Base-by-base conservation (phyloP, 2,888 invertebrate genomes). In the Drosophila meridionalis region DNA sequence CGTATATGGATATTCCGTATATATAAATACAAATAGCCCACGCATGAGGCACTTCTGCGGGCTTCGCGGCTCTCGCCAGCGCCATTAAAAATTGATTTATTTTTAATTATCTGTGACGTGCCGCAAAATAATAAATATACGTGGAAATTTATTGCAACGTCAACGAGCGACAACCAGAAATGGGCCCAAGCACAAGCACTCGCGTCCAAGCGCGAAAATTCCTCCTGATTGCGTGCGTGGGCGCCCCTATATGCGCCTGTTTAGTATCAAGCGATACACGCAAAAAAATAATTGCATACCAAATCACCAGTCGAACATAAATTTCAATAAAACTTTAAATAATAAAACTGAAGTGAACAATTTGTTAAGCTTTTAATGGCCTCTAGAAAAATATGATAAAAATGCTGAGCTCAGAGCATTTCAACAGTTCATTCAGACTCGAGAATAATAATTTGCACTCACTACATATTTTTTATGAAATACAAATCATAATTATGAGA, bases 31-130 rank as follows among this genome's bases (percentile, higher is more conserved):
- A 43, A 56, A 57, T 43, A 20, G 20, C 36, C 62, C 62, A 57
- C 61, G 61, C 60, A 42, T 66, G 57, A 40, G 43, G 9, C 42
- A 69, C 50, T 69, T 56, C 47, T 38, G 52, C 26, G 43, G 61
- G 63, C 57, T 43, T 43, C 53, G 38, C 53, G 38, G 36, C 57
- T 67, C 72, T 67, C 73, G 66, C 69, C 60, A 68, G 69, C 56
- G 69, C 88, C 84, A 88, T 86, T 86, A 88, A 88, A 88, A 83
- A 88, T 88, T 91, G 82, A 91, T 90, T 90, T 91, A 90, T 90
- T 91, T 91, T 90, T 91, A 91, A 91, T 91, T 91, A 91, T 89
- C 91, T 89, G 78, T 91, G 91, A 91, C 89, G 90, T 91, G 91
- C 82, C 80, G 77, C 82, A 86, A 87, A 90, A 90, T 85, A 90